Evolutionary conservation across 2,888 invertebrate genomes (phyloP).

Genomic region (Volucella inanis): DNA sequence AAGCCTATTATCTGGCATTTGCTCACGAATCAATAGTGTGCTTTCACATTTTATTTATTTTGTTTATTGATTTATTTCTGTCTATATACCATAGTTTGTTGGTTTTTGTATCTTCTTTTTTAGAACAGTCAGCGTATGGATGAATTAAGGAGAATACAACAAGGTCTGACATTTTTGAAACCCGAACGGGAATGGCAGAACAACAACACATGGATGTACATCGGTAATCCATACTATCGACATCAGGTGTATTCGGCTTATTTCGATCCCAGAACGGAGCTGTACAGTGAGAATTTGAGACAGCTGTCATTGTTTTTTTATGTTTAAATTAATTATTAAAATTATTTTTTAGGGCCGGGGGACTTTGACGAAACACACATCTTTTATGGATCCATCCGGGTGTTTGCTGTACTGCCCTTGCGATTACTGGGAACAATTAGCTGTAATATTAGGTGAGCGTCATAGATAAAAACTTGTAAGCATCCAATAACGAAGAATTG

Average conservation of each 20-base stretch:
- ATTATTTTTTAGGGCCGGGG: slow-evolving; percentile 61
- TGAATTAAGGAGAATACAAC: slow-evolving; percentile 78
- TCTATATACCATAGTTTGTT: background rate
- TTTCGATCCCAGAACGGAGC: slow-evolving; percentile 81
- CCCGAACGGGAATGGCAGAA: slow-evolving; percentile 79
- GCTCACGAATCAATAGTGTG: slow-evolving; percentile 36
- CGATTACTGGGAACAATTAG: slow-evolving; percentile 76
- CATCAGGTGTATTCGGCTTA: slow-evolving; percentile 83
- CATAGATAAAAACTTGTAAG: background rate
- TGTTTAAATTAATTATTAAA: background rate
- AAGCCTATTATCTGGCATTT: slow-evolving; percentile 30
- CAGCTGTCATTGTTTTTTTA: background rate
- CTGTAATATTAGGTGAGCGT: slow-evolving; percentile 78
- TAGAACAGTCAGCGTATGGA: slow-evolving; percentile 79
- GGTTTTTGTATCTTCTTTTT: slow-evolving; percentile 29
- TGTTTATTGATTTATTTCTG: slow-evolving; percentile 22
- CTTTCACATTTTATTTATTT: slow-evolving; percentile 8
- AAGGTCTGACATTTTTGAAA: slow-evolving; percentile 77
- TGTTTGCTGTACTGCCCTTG: slow-evolving; percentile 79
- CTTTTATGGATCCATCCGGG: slow-evolving; percentile 78
- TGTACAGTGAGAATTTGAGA: slow-evolving; percentile 76
- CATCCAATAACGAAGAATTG: too few relatives aligned
- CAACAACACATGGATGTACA: slow-evolving; percentile 80
- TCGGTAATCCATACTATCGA: slow-evolving; percentile 78
- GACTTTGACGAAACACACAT: slow-evolving; percentile 43